Percentiles rank a stretch among this genome's conserved stretches.
phyloP scores from a whole-genome alignment of 2,113 vertebrate species.

The Numenius arquata region DNA sequence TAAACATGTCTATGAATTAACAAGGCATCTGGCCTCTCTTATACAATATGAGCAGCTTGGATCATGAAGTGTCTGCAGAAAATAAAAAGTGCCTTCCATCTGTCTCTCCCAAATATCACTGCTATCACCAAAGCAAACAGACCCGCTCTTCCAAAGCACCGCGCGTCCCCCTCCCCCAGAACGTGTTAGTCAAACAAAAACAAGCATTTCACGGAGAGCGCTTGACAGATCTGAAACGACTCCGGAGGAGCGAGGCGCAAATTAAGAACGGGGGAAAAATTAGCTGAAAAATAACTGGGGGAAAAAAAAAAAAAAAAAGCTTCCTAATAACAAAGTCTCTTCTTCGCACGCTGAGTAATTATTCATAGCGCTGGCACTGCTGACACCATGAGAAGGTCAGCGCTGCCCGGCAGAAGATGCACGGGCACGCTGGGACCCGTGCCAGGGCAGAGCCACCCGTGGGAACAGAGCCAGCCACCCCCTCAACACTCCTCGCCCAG shows the following conservation, averaged over 20 bases:
- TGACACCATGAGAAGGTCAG: not conserved
- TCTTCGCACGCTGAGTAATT: not conserved
- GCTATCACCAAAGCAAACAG: constrained; percentile 74
- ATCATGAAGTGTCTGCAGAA: constrained; percentile 75
- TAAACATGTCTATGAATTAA: constrained; percentile 77
- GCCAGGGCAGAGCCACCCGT: not conserved
- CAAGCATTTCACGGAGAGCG: constrained; percentile 33
- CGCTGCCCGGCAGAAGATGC: not conserved
- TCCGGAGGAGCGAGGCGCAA: not conserved
- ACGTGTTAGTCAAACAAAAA: constrained; percentile 70
- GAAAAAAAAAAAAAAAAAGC: not conserved
- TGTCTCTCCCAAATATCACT: constrained; percentile 73
- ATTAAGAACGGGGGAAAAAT: not conserved
- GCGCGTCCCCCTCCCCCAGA: constrained; percentile 39
- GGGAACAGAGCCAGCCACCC: not conserved
- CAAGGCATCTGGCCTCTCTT: constrained; percentile 76
- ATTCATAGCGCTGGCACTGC: not conserved
- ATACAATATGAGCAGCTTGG: constrained; percentile 75
- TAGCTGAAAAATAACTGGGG: constrained; percentile 14
- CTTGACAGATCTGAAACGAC: constrained; percentile 43
- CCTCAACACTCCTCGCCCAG: not conserved
- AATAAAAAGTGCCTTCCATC: constrained; percentile 76
- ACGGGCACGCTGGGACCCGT: rapidly evolving
- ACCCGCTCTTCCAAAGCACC: constrained; percentile 56
- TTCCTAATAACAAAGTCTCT: not conserved